Evolutionary conservation across 2,888 invertebrate species (phyloP), one percentile per base, ranked within the genome.

Genomic region (Neoitamus cyanurus): DNA sequence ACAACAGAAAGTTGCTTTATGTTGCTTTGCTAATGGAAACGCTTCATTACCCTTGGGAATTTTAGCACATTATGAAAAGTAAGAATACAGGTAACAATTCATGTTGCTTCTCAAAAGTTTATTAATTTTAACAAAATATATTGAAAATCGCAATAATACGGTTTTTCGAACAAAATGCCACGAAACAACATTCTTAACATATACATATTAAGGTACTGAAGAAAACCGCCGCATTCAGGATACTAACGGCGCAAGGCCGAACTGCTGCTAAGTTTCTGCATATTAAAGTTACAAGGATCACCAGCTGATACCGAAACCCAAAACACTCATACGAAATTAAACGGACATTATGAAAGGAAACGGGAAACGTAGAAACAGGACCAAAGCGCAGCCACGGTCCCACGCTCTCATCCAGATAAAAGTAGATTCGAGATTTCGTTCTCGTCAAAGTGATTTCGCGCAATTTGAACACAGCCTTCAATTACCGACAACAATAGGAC

Each of bases 391-490:
- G 7, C 20, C n/a, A 58, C 25, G 20, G 6, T 58, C 58, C 58
- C 25, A 9, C 58, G 58, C 20, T 25, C 25, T 58, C 25, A 25
- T 58, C 58, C 58, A 58, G 58, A 70, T 30, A 31, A 70, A 31
- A 70, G n/a, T 70, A 70, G 9, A 70, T 70, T 46, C 25, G 78
- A 48, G 78, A 34, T 15, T 7, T 48, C 48, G 42, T 15, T 78
- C 78, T 15, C 77, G 70, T 20, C 9, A 58, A 7, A 58, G 25
- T 25, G 46, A 28, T 69, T 82, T 69, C 31, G 69, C 36, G 37
- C 36, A 83, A 84, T 83, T 85, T 84, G 37, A 83, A 78, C 86
- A 86, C 86, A 86, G 86, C 86, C 86, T 83, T 85, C 46, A 82
- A 75, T 85, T 84, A 70, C 20, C 69, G 75, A 82, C 34, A 69